Evolutionary conservation across 2,888 invertebrate genomes (phyloP), one percentile per base, ranked within the genome.

Genomic region (Dynastes hyllus): DNA sequence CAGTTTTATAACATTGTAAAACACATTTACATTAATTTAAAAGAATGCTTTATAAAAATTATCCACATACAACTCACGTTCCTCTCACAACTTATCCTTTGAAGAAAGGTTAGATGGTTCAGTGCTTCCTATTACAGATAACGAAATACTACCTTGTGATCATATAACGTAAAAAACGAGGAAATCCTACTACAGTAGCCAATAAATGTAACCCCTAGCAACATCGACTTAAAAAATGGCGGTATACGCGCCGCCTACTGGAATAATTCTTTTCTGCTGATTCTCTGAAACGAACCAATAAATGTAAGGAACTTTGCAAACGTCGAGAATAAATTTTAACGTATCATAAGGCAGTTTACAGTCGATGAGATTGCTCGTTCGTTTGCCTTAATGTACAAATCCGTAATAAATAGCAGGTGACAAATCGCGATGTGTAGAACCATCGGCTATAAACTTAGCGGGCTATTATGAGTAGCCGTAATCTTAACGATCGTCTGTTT

Each of bases 301-400:
- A 63, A 75, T 32, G 40, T 45, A 75, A 61, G 73, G 32, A 63
- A 40, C 73, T 75, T 75, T 61, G 22, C 61, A 50, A 75, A 40
- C 61, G 73, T 45, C 45, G 13, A 61, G 45, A 22, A 61, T 75
- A 75, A 75, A 75, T 75, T 75, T 61, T 75, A 75, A 61, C 73
- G 63, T 40, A 73, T 73, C 73, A 58, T 40, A 40, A 75, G 61
- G 8, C 58, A 61, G 61, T 75, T 75, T 75, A 75, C 63, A 75
- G 61, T 75, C 40, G 73, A 75, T n/a, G 73, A 61, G 63, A 75
- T 75, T 27, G 61, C 61, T 16, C 51, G 51, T 69, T 69, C 69
- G 69, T 69, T 61, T 61, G 61, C 32, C 61, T 75, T 37, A 61
- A 32, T 55, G 40, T 45, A 63, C n/a, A 63, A 63, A 75, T 75